phyloP scores from a whole-genome alignment of 2,797 vertebrate genomes.

The Platalea minor region DNA sequence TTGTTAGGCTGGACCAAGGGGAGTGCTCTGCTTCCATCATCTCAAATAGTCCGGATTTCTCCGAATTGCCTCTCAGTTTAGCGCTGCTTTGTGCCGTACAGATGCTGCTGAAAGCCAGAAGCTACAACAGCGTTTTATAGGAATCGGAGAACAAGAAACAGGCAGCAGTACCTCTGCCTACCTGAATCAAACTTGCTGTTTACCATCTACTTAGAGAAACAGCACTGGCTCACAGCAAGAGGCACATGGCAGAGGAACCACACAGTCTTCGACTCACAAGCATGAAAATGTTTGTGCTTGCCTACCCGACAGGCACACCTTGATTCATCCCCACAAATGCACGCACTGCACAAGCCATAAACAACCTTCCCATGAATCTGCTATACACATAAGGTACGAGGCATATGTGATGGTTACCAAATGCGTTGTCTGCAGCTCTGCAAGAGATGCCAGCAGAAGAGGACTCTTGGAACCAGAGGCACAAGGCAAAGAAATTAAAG shows the following conservation, averaged over 20 bases:
- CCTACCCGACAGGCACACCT: not conserved
- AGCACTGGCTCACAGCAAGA: not conserved
- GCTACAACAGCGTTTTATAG: not conserved
- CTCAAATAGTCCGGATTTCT: not conserved
- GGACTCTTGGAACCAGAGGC: not conserved
- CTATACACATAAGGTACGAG: not conserved
- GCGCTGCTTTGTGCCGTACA: not conserved
- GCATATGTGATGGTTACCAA: not conserved
- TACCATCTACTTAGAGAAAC: not conserved
- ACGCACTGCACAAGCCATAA: not conserved
- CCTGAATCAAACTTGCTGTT: slow-evolving; percentile 11
- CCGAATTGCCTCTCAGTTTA: not conserved
- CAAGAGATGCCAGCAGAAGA: not conserved
- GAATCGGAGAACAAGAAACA: not conserved
- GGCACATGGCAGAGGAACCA: not conserved
- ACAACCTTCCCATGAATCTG: not conserved
- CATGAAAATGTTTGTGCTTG: not conserved
- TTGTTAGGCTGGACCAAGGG: not conserved
- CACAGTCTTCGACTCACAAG: not conserved
- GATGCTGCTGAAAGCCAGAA: not conserved
- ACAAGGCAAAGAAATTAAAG: not conserved
- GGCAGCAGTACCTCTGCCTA: not conserved
- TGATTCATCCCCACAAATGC: not conserved
- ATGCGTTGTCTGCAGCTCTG: not conserved
- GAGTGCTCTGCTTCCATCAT: not conserved